Percentiles rank a stretch among this genome's conserved stretches.
Evolutionary conservation across 2,888 invertebrate species (phyloP).

Genomic region (Drosophila monieri): DNA sequence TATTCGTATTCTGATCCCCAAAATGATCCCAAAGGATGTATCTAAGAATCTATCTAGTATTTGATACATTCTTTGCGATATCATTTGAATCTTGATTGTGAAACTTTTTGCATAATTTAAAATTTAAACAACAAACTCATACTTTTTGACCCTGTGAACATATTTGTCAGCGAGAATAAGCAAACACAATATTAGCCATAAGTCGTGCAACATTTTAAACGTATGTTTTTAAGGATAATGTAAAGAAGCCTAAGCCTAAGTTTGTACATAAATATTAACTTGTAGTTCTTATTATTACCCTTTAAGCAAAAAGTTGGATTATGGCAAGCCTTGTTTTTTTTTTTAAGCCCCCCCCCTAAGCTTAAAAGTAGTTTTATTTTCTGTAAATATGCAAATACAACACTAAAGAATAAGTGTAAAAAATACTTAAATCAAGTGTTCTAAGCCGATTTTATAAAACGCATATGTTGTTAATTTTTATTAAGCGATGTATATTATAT

Average conservation of each 20-base stretch:
- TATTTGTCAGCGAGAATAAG: slow-evolving; percentile 1
- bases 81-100: slow-evolving; percentile 6
- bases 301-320: slow-evolving; percentile 10
- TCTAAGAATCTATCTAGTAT: background rate
- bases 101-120: background rate
- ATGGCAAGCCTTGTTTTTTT: slow-evolving; percentile 3
- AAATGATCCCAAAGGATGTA: slow-evolving; percentile 14
- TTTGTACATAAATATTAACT: slow-evolving; percentile 11
- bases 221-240: slow-evolving; percentile 5
- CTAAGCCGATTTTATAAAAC: slow-evolving; percentile 62
- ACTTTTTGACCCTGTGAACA: slow-evolving; percentile 36
- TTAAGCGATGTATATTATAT: slow-evolving; percentile 37
- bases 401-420: slow-evolving; percentile 36
- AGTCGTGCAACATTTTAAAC: slow-evolving; percentile 8
- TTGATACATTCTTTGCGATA: background rate
- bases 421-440: slow-evolving; percentile 47
- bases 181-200: background rate
- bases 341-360: background rate
- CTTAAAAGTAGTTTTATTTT: slow-evolving; percentile 23
- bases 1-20: background rate
- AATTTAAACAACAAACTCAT: background rate
- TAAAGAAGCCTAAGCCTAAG: background rate
- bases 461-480: slow-evolving; percentile 44
- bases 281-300: slow-evolving; percentile 18
- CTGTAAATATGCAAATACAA: slow-evolving; percentile 32